phyloP scores from a whole-genome alignment of 2,797 vertebrate genomes.

The Poecilia picta region DNA sequence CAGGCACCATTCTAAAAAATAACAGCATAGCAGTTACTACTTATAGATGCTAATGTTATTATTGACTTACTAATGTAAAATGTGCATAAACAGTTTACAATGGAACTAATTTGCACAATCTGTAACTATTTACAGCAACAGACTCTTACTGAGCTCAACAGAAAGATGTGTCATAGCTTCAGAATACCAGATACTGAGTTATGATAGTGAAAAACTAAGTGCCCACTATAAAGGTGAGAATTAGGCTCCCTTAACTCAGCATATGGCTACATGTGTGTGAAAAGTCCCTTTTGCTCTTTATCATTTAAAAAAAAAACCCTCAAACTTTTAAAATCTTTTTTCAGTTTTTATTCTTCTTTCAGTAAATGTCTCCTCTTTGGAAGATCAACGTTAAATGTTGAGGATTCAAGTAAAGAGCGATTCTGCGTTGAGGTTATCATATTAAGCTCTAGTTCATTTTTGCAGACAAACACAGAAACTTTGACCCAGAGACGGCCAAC shows the following conservation, averaged over 20 bases:
- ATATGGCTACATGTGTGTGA: background rate
- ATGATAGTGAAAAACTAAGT: background rate
- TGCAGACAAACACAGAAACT: slow-evolving; percentile 84
- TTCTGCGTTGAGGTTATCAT: slow-evolving; percentile 79
- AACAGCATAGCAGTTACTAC: background rate
- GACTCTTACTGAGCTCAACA: background rate
- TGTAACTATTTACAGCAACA: background rate
- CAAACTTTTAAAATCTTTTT: slow-evolving; percentile 82
- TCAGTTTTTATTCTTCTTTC: slow-evolving; percentile 73
- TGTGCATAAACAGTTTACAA: background rate
- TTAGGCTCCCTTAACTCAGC: background rate
- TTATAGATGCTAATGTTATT: background rate
- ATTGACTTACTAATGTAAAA: background rate
- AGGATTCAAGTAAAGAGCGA: slow-evolving; percentile 82
- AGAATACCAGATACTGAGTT: background rate
- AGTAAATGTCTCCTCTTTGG: slow-evolving; percentile 77
- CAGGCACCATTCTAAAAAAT: background rate
- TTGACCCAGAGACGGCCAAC: slow-evolving; percentile 81
- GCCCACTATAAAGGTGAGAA: background rate
- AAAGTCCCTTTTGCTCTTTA: slow-evolving; percentile 61
- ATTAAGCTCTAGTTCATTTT: slow-evolving; percentile 76
- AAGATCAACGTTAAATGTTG: slow-evolving; percentile 78
- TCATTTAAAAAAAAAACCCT: slow-evolving; percentile 79
- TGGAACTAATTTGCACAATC: background rate
- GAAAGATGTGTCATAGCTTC: background rate